A percentile compares a stretch with the other conserved stretches of the same genome.
phyloP scores from a whole-genome alignment of 2,797 vertebrate species.

The Falco naumanni region DNA sequence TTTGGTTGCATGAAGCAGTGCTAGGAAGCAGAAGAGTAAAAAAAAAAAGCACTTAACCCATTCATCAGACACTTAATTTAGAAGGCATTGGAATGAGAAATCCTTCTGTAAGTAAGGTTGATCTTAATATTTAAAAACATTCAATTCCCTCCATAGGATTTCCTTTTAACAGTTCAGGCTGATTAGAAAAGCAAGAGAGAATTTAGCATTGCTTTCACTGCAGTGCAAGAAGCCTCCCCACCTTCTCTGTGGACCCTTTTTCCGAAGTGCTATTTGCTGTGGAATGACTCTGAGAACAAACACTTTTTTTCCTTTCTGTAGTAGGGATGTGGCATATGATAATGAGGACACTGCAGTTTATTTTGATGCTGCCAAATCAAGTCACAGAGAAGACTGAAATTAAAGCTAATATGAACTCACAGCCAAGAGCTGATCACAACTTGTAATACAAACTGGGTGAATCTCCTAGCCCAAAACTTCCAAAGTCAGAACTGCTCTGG shows the following conservation, averaged over 20 bases:
- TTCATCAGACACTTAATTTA: background rate
- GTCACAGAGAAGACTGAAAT: background rate
- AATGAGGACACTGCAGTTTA: background rate
- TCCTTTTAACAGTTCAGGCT: background rate
- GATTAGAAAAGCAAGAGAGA: background rate
- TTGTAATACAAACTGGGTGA: background rate
- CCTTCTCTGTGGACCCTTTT: background rate
- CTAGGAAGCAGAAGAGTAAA: background rate
- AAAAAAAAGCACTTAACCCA: background rate
- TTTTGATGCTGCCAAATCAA: background rate
- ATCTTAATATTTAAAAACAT: background rate
- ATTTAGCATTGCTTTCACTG: background rate
- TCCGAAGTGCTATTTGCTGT: background rate
- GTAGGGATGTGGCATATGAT: background rate
- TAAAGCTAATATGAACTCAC: background rate
- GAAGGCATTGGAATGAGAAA: background rate
- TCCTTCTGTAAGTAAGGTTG: background rate
- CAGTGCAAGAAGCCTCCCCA: background rate
- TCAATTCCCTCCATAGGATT: background rate
- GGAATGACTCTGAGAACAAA: background rate
- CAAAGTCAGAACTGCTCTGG: background rate
- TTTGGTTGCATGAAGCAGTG: background rate
- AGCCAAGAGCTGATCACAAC: background rate
- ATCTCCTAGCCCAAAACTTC: background rate
- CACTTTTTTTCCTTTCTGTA: background rate